These are phyloP conservation scores for Callaeas wilsoni DNA, from an alignment of 2,113 vertebrate species.

Conservation along the genomic window DNA sequence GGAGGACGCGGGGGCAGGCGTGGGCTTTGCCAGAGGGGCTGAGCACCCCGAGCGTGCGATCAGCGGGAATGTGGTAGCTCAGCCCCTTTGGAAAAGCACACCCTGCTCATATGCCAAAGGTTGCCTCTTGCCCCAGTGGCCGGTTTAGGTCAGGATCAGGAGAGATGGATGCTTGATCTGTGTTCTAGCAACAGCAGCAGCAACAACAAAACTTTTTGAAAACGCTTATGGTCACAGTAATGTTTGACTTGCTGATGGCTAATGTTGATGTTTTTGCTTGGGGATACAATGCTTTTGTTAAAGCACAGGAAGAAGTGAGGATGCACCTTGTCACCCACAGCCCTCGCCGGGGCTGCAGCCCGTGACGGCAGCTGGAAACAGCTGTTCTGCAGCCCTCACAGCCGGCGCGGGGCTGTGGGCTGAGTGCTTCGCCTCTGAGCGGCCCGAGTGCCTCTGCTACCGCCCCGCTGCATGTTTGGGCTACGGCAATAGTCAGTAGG, in stretches of 20 bases:
- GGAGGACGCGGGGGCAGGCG: not conserved
- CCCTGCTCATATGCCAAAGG: not conserved
- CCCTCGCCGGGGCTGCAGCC: not conserved
- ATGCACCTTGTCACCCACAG: rapidly evolving
- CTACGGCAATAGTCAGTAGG: not conserved
- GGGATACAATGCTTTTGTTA: not conserved
- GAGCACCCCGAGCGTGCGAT: not conserved
- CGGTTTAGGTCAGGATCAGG: not conserved
- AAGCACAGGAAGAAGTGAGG: not conserved
- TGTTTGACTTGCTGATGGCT: not conserved
- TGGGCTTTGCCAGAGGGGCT: not conserved
- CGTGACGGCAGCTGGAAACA: not conserved
- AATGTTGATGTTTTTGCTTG: not conserved
- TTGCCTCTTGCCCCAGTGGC: not conserved
- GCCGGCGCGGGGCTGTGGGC: not conserved
- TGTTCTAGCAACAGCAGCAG: not conserved
- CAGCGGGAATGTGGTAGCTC: not conserved
- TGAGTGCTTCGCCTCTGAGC: rapidly evolving
- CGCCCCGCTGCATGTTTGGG: not conserved
- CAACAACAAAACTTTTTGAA: not conserved
- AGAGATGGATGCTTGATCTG: not conserved
- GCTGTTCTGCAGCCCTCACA: not conserved
- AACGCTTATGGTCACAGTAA: not conserved
- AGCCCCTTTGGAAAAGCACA: not conserved
- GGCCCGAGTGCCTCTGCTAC: not conserved